Conservation (phyloP, 1,140 invertebrate species). For the Drosophila nannoptera region DNA sequence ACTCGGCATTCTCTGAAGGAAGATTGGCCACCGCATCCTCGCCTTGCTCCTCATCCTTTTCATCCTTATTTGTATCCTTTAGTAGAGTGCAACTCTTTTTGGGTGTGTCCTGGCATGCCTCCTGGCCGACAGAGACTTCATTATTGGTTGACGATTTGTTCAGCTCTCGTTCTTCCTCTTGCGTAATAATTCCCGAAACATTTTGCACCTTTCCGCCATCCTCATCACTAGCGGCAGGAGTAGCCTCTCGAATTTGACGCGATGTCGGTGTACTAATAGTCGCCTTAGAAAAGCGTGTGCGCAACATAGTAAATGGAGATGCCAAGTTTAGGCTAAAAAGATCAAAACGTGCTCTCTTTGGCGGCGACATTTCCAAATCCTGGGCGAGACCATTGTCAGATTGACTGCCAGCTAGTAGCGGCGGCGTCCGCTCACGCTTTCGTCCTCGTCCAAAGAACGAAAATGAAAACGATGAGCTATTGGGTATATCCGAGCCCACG, state of each 20-base stretch:
- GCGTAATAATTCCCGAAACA: slow-evolving; percentile 60
- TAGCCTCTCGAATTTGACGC: slow-evolving; percentile 41
- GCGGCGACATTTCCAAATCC: slow-evolving; percentile 69
- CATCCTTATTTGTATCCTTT: slow-evolving; percentile 1
- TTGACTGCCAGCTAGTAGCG: slow-evolving; percentile 45
- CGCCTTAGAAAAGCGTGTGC: slow-evolving; percentile 64
- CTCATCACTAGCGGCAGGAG: slow-evolving; percentile 48
- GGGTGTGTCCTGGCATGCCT: slow-evolving; percentile 54
- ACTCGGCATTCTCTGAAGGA: slow-evolving; percentile 15
- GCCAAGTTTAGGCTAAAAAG: slow-evolving; percentile 64
- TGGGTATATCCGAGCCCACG: slow-evolving; percentile 72
- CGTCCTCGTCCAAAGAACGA: slow-evolving; percentile 67
- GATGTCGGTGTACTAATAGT: slow-evolving; percentile 54
- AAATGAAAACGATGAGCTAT: slow-evolving; percentile 71
- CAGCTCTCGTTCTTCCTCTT: slow-evolving; percentile 51
- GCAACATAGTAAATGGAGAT: slow-evolving; percentile 67
- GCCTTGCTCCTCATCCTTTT: slow-evolving; percentile 15
- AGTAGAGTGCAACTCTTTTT: slow-evolving; percentile 42
- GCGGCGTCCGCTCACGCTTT: slow-evolving; percentile 70
- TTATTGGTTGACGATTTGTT: slow-evolving; percentile 42
- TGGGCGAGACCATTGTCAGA: slow-evolving; percentile 62
- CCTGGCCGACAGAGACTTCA: slow-evolving; percentile 52
- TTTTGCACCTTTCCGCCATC: slow-evolving; percentile 57
- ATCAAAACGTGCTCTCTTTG: slow-evolving; percentile 71
- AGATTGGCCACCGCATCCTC: slow-evolving; percentile 27